These are phyloP conservation scores for Carcinoscorpius rotundicauda DNA, from an alignment of 1,140 invertebrate genomes.

Conservation along the genomic window DNA sequence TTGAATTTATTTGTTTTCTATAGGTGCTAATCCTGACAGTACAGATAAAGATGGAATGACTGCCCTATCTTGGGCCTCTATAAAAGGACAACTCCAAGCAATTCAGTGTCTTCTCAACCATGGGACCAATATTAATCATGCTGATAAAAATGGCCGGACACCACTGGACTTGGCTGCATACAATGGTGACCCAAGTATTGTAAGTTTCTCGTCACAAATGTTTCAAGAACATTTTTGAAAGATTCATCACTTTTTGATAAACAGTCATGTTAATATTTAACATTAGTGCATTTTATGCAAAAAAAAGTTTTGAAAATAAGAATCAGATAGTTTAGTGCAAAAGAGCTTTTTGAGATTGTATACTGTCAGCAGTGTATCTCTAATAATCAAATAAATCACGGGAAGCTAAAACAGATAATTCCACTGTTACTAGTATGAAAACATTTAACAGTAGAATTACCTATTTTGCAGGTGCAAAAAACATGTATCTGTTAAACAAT, in stretches of 20 bases:
- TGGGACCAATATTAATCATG: slow-evolving; percentile 61
- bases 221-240: not conserved
- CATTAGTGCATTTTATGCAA: too few relatives aligned
- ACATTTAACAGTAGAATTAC: too few relatives aligned
- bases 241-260: not conserved
- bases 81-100: slow-evolving; percentile 65
- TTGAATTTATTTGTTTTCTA: slow-evolving; percentile 23
- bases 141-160: slow-evolving; percentile 76
- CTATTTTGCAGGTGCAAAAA: too few relatives aligned
- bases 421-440: too few relatives aligned
- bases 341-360: too few relatives aligned
- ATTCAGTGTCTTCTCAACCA: slow-evolving; percentile 65
- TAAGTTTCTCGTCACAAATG: slow-evolving; percentile 24
- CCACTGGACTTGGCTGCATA: slow-evolving; percentile 81
- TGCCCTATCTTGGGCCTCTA: slow-evolving; percentile 78
- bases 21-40: slow-evolving; percentile 60
- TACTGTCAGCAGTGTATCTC: too few relatives aligned
- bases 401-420: too few relatives aligned
- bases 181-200: slow-evolving; percentile 50
- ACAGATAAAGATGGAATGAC: slow-evolving; percentile 78
- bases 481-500: too few relatives aligned
- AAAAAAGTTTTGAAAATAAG: too few relatives aligned
- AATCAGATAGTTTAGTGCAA: too few relatives aligned
- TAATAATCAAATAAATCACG: too few relatives aligned
- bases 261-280: too few relatives aligned